Evolutionary conservation across 2,888 invertebrate species (phyloP), one percentile per base, ranked within the genome.

Genomic region (Bombylius major): DNA sequence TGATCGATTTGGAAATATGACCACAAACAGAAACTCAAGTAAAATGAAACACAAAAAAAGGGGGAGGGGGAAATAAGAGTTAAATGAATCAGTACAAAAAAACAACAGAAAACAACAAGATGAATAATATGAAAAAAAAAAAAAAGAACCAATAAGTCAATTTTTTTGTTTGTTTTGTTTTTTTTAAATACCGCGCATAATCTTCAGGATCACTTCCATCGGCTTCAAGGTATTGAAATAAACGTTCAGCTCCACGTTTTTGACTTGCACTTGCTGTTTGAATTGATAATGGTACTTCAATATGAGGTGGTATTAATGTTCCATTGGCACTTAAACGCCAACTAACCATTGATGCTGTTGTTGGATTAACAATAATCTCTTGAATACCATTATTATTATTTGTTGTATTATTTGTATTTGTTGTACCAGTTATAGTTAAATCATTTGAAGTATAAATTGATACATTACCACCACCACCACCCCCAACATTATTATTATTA

Each of bases 201-300:
- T 75, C 75, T 67, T 77, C 77, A 67, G 78, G 78, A 68, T 82
- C 84, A 56, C 84, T 84, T 64, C 83, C 83, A 75, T 85, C 85
- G 60, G 86, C 86, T 75, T 83, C 86, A 78, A 84, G 79, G 77
- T 82, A 86, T 66, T 81, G 84, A 76, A 85, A 85, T 55, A 85
- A 77, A 58, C 84, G 77, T 63, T 83, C 83, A 56, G 84, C 84
- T 61, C 84, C 84, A 62, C 80, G 80, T 66, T 76, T 75, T 65
- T 70, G 73, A 62, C 67, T 70, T 50, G 69, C 70, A 60, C 69
- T 65, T 70, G n/a, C n/a, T 45, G 14, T 7, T 14, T 5, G 5
- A 7, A n/a, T 45, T 5, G 45, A 14, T 14, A 4, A 5, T 11
- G 58, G 39, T 49, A 49, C 52, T 33, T 59, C 51, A 53, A 72